Base-by-base conservation (phyloP, 2,888 invertebrate species). In the Argynnis bischoffii region DNA sequence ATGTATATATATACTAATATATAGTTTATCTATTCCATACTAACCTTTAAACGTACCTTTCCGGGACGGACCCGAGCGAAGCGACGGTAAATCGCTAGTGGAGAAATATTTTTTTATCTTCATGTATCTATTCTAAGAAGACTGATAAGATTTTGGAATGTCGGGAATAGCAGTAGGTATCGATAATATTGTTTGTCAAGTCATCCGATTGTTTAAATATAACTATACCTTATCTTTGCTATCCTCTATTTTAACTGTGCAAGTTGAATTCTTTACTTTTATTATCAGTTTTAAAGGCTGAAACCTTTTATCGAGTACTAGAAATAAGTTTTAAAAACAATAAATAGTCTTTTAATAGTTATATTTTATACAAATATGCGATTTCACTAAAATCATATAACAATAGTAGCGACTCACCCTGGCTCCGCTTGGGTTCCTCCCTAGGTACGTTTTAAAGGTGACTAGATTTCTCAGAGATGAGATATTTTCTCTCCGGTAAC, bases 81-180 rank as follows among this genome's bases (percentile, higher is more conserved):
- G 18, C 18, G n/a, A n/a, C 6, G n/a, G 1, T 50, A 15, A n/a
- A 2, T 18, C n/a, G 15, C 15, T 50, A 50, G 3, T 3, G 15
- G 55, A 31, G 35, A 61, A 56, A 14, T 55, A 57, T 64, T 53
- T 69, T 21, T 56, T 48, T 66, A 64, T 59, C 54, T 31, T 56
- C 31, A 15, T 55, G 35, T 59, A 6, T 50, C 56, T 41, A 31
- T 69, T 69, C 64, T 18, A 47, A 66, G 56, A 65, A 66, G 18
- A 66, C 47, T 41, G 69, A 69, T 69, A 69, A 69, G 35, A 66
- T 57, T 66, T 66, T n/a, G 57, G 66, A 61, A 66, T 69, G 65
- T 14, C 13, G 47, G 55, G 54, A 66, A 65, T 60, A 65, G 61
- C 47, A 56, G 46, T 55, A 31, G 16, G 16, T 51, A 54, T 56